phyloP scores from a whole-genome alignment of 1,140 invertebrate species.

The Heliconius hermathena region DNA sequence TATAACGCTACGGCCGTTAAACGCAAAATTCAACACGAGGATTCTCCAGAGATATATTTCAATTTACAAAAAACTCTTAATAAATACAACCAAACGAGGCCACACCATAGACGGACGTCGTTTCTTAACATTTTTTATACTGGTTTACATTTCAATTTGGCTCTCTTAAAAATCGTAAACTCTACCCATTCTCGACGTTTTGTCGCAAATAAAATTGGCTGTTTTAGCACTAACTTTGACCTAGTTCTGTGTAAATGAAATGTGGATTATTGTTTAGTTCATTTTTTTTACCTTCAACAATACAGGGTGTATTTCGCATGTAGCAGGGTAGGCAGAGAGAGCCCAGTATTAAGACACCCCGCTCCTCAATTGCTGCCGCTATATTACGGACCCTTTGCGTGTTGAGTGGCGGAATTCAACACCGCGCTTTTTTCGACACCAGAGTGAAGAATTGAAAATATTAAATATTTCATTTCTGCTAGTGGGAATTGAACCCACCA shows the following conservation, averaged over 20 bases:
- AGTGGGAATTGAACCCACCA: no score
- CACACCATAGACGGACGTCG: constrained; percentile 14
- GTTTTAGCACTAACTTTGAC: background rate
- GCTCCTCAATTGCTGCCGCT: no score
- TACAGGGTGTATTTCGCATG: no score
- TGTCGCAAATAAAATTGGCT: constrained; percentile 26
- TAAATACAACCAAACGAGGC: constrained; percentile 25
- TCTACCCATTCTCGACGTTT: constrained; percentile 18
- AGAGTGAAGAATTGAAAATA: no score
- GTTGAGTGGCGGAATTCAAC: no score
- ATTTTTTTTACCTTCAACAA: no score
- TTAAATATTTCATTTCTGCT: no score
- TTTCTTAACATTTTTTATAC: constrained; percentile 19
- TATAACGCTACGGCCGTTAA: background rate
- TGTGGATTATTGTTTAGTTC: no score
- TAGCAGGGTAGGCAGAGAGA: no score
- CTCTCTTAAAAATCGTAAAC: constrained; percentile 30
- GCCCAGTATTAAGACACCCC: no score
- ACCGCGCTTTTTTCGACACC: no score
- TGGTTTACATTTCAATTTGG: constrained; percentile 1
- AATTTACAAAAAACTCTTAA: constrained; percentile 13
- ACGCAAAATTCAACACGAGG: background rate
- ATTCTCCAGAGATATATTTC: constrained; percentile 9
- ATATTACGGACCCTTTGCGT: no score
- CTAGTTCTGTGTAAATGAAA: background rate